Evolutionary conservation across 2,888 invertebrate species (phyloP).

Genomic region (Idaea aversata): DNA sequence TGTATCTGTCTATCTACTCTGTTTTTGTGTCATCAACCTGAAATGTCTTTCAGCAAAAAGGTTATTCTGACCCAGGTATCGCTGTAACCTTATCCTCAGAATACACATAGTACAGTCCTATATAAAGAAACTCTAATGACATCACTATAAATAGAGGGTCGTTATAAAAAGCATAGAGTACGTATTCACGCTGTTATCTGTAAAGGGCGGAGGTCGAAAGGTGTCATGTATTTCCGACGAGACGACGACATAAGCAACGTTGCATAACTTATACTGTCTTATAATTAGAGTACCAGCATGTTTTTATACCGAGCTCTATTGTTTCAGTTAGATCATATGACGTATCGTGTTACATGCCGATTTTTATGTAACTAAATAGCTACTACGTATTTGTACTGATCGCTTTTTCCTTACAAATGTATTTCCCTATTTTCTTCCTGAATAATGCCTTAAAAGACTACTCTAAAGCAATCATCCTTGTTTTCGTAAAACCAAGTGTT

Average conservation of each 20-base stretch:
- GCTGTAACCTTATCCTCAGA: no score
- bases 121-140: not conserved
- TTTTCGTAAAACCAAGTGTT: no score
- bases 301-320: constrained; percentile 6
- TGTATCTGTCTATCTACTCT: no score
- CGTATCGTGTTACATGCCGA: not conserved
- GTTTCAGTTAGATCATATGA: constrained; percentile 1
- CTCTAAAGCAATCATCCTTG: no score
- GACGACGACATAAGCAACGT: constrained; percentile 2
- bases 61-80: no score
- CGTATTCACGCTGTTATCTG: not conserved
- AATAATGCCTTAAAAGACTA: no score
- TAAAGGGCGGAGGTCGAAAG: constrained; percentile 8
- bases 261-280: constrained; percentile 8
- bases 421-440: no score
- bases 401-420: no score
- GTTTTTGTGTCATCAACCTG: no score
- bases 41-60: no score
- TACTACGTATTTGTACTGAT: no score
- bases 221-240: constrained; percentile 11
- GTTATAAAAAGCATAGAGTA: not conserved
- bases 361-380: no score
- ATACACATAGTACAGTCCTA: not conserved
- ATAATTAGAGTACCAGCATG: not conserved
- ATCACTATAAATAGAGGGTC: not conserved